A percentile compares a stretch with the other conserved stretches of the same genome.
phyloP scores from a whole-genome alignment of 2,888 invertebrate species.

The Bombylius discolor region DNA sequence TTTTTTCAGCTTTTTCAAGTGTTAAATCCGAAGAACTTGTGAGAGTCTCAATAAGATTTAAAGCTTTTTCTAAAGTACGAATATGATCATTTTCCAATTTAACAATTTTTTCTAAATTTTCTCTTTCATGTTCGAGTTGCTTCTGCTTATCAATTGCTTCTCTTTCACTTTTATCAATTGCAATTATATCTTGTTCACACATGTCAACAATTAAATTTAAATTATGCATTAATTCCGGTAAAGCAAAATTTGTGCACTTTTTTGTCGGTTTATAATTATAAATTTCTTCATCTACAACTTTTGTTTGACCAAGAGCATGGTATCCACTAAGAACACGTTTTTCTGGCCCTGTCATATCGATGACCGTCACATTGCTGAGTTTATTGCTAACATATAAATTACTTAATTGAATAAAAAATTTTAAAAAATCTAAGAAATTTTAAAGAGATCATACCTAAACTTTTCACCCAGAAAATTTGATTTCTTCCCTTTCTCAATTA shows the following conservation, averaged over 20 bases:
- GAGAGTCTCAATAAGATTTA: constrained; percentile 49
- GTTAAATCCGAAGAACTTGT: constrained; percentile 31
- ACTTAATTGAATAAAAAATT: neutral
- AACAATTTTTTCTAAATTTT: constrained; percentile 51
- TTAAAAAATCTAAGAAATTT: no score
- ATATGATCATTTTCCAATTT: constrained; percentile 61
- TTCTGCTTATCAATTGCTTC: constrained; percentile 67
- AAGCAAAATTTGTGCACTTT: constrained; percentile 52
- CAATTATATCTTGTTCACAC: constrained; percentile 90
- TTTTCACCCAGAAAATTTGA: constrained; percentile 29
- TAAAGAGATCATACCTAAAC: constrained; percentile 16
- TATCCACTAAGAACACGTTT: constrained; percentile 84
- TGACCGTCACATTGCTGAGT: constrained; percentile 84
- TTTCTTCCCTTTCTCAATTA: constrained; percentile 75
- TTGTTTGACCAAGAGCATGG: constrained; percentile 68
- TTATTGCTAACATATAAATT: constrained; percentile 38
- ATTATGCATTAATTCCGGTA: constrained; percentile 89
- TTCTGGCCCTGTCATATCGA: constrained; percentile 97
- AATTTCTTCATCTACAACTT: constrained; percentile 43
- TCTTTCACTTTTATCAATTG: constrained; percentile 63
- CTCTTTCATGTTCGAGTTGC: constrained; percentile 65
- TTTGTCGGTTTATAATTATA: constrained; percentile 50
- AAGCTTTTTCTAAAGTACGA: constrained; percentile 53
- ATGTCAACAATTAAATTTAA: constrained; percentile 80
- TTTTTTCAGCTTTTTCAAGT: constrained; percentile 36